Conservation (phyloP, 2,797 vertebrate species). For the Ficedula albicollis region DNA sequence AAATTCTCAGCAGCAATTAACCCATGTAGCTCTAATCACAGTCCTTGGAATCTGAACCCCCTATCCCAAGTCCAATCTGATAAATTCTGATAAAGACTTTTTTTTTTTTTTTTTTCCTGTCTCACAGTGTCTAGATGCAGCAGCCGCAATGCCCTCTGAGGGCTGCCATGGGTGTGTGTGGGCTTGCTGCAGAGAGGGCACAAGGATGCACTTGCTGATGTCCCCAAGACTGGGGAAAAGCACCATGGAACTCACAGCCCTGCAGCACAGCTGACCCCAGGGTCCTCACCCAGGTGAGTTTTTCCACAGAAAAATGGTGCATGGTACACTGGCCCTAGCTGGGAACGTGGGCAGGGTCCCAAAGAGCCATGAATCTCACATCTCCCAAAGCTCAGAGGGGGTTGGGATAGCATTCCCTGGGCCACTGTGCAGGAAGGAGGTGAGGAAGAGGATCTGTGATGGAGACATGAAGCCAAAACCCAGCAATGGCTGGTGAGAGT, state of each 20-base stretch:
- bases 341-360: rapidly evolving
- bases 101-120: neutral
- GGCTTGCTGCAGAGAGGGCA: neutral
- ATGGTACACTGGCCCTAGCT: rapidly evolving
- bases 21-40: neutral
- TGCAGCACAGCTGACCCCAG: rapidly evolving
- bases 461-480: neutral
- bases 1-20: neutral
- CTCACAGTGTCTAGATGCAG: neutral
- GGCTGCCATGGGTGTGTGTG: rapidly evolving
- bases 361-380: rapidly evolving
- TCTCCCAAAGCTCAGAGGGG: neutral
- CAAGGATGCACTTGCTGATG: neutral
- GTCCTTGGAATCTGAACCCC: neutral
- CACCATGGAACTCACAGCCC: neutral
- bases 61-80: neutral
- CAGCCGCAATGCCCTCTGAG: neutral
- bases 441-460: neutral
- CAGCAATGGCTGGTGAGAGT: neutral
- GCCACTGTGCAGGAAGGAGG: neutral
- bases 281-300: neutral
- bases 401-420: neutral
- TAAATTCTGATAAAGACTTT: neutral
- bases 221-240: neutral
- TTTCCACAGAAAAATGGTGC: neutral